Conservation (phyloP, 2,888 invertebrate species). For the Eristalinus aeneus region DNA sequence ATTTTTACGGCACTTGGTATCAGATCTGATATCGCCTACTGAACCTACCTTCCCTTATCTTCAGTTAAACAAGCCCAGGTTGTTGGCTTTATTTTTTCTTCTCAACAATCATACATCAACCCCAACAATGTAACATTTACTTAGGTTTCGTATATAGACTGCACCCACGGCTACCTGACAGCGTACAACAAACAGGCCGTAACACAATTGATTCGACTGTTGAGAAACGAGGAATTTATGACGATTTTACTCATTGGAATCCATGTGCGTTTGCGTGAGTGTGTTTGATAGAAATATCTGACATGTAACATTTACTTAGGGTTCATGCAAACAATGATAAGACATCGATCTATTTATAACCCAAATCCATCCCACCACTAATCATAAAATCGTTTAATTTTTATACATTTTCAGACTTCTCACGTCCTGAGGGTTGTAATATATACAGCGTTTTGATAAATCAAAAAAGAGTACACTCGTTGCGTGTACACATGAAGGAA, state of each 20-base stretch:
- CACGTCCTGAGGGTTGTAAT: slow-evolving; percentile 3
- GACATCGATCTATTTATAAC: neutral
- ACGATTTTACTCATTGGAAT: neutral
- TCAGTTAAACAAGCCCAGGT: neutral
- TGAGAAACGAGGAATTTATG: neutral
- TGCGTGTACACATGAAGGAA: neutral
- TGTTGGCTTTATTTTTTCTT: neutral
- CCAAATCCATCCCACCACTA: neutral
- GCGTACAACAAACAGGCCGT: neutral
- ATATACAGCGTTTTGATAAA: slow-evolving; percentile 41
- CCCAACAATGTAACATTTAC: neutral
- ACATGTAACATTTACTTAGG: neutral
- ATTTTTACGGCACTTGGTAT: neutral
- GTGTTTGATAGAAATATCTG: neutral
- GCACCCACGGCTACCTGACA: neutral
- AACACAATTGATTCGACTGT: neutral
- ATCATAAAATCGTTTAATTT: neutral
- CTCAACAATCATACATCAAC: neutral
- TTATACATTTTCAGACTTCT: neutral
- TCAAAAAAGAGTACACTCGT: neutral
- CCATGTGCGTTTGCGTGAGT: neutral
- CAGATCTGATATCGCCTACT: neutral
- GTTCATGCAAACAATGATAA: neutral
- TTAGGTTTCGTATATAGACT: neutral
- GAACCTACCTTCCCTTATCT: neutral